Evolutionary conservation across 2,113 vertebrate species (phyloP).

Genomic region (Prunella himalayana): DNA sequence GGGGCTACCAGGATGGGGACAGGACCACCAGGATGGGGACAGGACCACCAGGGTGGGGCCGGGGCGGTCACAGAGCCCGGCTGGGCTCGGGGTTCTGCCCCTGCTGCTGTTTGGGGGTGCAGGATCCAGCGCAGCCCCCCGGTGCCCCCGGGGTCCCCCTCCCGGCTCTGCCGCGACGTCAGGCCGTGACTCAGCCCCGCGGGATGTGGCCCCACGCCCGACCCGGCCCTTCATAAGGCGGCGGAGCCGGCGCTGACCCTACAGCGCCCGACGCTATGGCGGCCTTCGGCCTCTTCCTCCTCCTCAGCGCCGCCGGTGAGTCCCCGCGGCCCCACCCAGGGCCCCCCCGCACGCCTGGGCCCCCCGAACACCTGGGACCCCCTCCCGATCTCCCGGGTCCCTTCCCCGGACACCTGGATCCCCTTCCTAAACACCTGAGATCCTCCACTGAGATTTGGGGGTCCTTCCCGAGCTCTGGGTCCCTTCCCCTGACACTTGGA

Average conservation of each 20-base stretch:
- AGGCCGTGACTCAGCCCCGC: slow-evolving; percentile 1
- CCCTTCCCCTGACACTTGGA: neutral
- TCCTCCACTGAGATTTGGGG: rapidly evolving
- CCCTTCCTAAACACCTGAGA: neutral
- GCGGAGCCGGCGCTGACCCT: neutral
- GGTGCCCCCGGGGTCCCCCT: neutral
- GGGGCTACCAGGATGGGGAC: neutral
- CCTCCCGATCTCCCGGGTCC: neutral
- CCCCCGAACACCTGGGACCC: neutral
- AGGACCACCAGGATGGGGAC: neutral
- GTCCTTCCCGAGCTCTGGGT: rapidly evolving
- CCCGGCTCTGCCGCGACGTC: neutral
- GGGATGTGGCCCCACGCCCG: neutral
- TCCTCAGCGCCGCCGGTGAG: neutral
- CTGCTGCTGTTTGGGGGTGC: neutral
- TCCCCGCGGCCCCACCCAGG: neutral
- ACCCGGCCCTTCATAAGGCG: neutral
- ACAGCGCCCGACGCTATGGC: neutral
- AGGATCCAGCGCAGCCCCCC: neutral
- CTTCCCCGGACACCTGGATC: neutral
- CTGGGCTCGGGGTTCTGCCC: rapidly evolving
- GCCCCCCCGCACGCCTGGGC: neutral
- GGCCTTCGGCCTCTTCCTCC: neutral
- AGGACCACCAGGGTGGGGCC: neutral
- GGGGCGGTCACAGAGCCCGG: rapidly evolving